Base-by-base conservation (phyloP, 2,888 invertebrate genomes). In the Horisme vitalbata region DNA sequence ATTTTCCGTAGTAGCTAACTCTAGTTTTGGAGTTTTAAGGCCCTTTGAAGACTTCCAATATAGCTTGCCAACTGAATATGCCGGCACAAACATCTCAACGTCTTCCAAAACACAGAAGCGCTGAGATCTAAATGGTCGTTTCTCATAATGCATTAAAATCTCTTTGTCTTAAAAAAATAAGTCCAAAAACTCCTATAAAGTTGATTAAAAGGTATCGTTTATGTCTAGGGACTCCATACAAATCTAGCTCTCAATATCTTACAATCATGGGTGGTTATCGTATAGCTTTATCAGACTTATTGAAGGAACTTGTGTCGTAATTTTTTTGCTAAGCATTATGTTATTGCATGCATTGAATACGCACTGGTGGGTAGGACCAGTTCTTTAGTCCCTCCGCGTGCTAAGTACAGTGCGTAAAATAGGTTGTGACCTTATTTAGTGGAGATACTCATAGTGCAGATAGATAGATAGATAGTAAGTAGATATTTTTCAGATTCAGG, bases 361-460 rank as follows among this genome's bases (percentile, higher is more conserved):
- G 73, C 83, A 76, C 71, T 75, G 80, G 83, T 82, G 85, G 83
- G 75, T 73, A 11, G 43, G 31, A 59, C 58, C 56, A 52, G 58
- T 56, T 56, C 33, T 68, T 56, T 76, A 57, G 64, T 62, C 76
- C 76, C 73, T 71, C 75, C 75, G 75, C 74, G 65, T 70, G 65
- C 52, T 47, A 10, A 6, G 72, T 73, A 79, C 58, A 21, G 71
- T 38, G 43, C 49, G 61, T 57, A 60, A 33, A 68, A 57, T 2
- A 39, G 21, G 18, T n/a, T n/a, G n/a, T n/a, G n/a, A n/a, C n/a
- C n/a, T 2, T 2, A 18, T 6, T 18, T 18, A 18, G 18, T 18
- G 18, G 18, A n/a, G n/a, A n/a, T n/a, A n/a, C n/a, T n/a, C n/a
- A n/a, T n/a, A n/a, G n/a, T n/a, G n/a, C n/a, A n/a, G n/a, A n/a